Evolutionary conservation across 2,797 vertebrate species (phyloP), one percentile per base, ranked within the genome.

Genomic region (Benthosema pterotum): DNA sequence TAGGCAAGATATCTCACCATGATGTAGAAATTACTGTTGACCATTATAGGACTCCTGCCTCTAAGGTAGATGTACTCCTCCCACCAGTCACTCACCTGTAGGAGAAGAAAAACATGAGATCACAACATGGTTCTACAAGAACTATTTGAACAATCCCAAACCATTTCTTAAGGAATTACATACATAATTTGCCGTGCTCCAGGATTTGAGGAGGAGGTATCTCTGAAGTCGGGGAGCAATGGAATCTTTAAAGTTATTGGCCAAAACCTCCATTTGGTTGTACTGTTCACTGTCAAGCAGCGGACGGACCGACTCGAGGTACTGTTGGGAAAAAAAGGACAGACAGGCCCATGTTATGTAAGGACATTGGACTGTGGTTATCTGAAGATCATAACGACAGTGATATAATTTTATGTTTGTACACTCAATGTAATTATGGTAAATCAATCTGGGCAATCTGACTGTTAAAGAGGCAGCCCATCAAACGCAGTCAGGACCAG

Each of bases 21-120:
- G 51, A 88, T 86, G 0, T 97, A 98, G 76, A 96, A 99, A 89
- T 99, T 98, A 87, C 97, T 98, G 91, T 99, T 99, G 72, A 99
- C 97, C 96, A 98, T 95, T 78, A 99, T 86, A 0, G 97, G 96
- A 60, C 87, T 82, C 22, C 97, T 89, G 67, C 97, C 86, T 1
- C 93, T 92, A 17, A 98, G 92, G 84, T 98, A 99, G 78, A 99
- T 86, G 63, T 95, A 98, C 53, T 98, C 94, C 82, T 98, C 97
- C 97, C 97, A 98, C 97, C 97, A 98, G 85, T 98, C 97, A 22
- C 96, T 98, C 60, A 99, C 97, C 97, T 99, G 19, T 22, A 71
- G 0, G 78, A 19, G 63, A 56, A 16, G 32, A 14, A 46, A 51
- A 4, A 57, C 19, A 25, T 50, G 22, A 52, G 14, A 6, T 45